Conservation (phyloP, 1,140 invertebrate genomes). For the Bombus picipes region DNA sequence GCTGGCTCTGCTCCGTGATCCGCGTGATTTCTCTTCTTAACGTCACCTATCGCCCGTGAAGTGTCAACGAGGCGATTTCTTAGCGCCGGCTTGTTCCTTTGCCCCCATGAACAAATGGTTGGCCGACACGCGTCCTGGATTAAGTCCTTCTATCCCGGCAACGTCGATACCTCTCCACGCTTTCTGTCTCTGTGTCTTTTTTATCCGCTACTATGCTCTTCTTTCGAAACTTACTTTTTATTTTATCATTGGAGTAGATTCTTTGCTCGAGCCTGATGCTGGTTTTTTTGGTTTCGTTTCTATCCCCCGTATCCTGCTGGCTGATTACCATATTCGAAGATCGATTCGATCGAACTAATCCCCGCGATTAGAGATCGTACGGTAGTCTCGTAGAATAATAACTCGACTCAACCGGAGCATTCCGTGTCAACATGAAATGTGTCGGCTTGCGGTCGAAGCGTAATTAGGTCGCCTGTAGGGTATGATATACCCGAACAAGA, state of each 20-base stretch:
- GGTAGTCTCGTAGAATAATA: slow-evolving; percentile 24
- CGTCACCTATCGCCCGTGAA: slow-evolving; percentile 53
- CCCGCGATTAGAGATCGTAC: slow-evolving; percentile 9
- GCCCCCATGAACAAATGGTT: slow-evolving; percentile 58
- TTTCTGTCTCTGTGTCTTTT: background rate
- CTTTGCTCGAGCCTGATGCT: no score
- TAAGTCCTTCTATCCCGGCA: slow-evolving; percentile 30
- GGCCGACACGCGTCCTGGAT: slow-evolving; percentile 57
- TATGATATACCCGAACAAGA: slow-evolving; percentile 38
- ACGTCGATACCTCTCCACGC: slow-evolving; percentile 4
- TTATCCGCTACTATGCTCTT: background rate
- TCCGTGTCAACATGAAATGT: slow-evolving; percentile 53
- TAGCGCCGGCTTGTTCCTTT: slow-evolving; percentile 46
- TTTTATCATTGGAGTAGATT: background rate
- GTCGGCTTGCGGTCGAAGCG: slow-evolving; percentile 38
- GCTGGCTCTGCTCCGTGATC: slow-evolving; percentile 48
- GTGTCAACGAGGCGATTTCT: slow-evolving; percentile 63
- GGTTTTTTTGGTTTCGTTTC: no score
- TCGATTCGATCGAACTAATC: slow-evolving; percentile 27
- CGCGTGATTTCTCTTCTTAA: slow-evolving; percentile 65
- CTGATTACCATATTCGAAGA: background rate
- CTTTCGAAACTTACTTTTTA: background rate
- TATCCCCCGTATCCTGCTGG: background rate
- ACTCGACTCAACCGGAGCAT: slow-evolving; percentile 23
- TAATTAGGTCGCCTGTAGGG: slow-evolving; percentile 62